A percentile compares a stretch with the other conserved stretches of the same genome.
Conservation (phyloP, 2,888 invertebrate genomes). For the Idaea aversata region DNA sequence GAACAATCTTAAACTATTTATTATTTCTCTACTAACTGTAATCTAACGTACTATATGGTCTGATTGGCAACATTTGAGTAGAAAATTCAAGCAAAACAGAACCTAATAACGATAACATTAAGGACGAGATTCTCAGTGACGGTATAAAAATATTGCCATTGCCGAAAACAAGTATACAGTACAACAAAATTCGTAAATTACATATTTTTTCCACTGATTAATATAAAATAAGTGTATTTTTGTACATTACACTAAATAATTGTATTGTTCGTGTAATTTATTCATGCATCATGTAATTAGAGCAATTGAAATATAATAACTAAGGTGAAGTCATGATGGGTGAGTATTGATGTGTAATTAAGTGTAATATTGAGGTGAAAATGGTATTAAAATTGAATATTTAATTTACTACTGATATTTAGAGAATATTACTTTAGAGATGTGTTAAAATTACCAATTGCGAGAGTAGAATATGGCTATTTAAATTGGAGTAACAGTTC, state of each 20-base stretch:
- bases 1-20: not conserved
- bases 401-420: not conserved
- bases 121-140: not conserved
- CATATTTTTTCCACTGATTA: not conserved
- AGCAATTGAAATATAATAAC: slow-evolving; percentile 6
- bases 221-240: not conserved
- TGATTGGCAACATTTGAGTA: not conserved
- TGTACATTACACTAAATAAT: not conserved
- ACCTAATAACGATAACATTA: not conserved
- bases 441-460: not conserved
- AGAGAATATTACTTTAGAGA: not conserved
- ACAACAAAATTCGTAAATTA: not conserved
- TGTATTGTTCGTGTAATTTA: slow-evolving; percentile 5
- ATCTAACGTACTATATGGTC: slow-evolving; percentile 4
- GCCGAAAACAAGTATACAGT: not conserved
- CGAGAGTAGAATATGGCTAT: not conserved
- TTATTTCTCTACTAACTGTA: slow-evolving; percentile 2
- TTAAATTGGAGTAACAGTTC: not conserved
- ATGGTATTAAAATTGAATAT: not conserved
- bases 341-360: not conserved
- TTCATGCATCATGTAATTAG: slow-evolving; percentile 4
- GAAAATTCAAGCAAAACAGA: slow-evolving; percentile 1
- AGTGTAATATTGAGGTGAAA: not conserved
- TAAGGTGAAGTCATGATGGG: slow-evolving; percentile 1
- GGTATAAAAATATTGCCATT: not conserved